Evolutionary conservation across 2,888 invertebrate genomes (phyloP).

Genomic region (Clitarchus hookeri): DNA sequence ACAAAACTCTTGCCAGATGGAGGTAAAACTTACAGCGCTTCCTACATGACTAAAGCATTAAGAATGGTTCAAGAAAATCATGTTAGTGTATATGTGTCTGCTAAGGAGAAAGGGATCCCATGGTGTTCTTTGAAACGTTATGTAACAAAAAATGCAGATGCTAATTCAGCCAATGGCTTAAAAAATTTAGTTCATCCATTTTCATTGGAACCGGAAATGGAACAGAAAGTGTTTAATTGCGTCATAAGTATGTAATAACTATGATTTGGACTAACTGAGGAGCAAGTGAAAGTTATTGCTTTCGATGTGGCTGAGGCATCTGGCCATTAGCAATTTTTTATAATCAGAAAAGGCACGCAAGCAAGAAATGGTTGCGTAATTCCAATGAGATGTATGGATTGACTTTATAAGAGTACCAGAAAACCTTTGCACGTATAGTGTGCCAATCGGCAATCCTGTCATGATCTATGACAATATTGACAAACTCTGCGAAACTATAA

Average conservation of each 20-base stretch:
- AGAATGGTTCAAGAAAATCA: not conserved
- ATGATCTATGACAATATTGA: not conserved
- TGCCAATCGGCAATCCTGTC: not conserved
- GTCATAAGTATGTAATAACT: constrained; percentile 20
- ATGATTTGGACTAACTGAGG: constrained; percentile 19
- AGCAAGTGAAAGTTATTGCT: constrained; percentile 19
- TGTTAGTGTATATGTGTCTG: constrained; percentile 12
- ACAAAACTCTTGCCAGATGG: no score
- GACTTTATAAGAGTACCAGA: constrained; percentile 8
- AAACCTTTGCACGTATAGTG: not conserved
- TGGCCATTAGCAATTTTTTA: not conserved
- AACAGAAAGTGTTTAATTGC: not conserved
- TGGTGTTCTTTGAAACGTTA: not conserved
- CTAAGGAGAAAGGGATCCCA: not conserved
- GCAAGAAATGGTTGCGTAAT: not conserved
- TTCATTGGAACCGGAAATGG: not conserved
- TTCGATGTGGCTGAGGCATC: not conserved
- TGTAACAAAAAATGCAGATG: not conserved
- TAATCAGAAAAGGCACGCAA: not conserved
- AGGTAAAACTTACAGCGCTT: no score
- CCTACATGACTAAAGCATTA: no score
- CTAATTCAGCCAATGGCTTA: not conserved
- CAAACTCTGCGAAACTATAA: not conserved
- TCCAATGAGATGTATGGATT: not conserved
- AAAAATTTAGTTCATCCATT: constrained; percentile 11